phyloP scores from a whole-genome alignment of 2,888 invertebrate species.

The Listrodromus nycthemerus region DNA sequence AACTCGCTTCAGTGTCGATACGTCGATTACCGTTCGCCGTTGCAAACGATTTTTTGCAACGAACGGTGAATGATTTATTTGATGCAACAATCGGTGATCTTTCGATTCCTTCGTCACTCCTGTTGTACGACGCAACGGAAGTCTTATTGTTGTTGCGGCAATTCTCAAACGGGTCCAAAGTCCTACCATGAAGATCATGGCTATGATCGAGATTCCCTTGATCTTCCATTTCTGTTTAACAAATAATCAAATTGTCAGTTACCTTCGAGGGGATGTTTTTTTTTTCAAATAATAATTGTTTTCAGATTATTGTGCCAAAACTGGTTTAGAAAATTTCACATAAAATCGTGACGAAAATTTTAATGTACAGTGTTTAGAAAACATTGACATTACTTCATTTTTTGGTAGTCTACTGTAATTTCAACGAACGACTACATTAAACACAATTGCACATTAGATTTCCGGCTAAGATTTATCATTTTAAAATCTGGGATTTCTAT shows the following conservation, averaged over 20 bases:
- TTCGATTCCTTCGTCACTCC: conserved; percentile 25
- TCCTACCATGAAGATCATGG: conserved; percentile 5
- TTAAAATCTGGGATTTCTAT: too few relatives aligned
- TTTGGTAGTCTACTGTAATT: too few relatives aligned
- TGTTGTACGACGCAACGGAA: background rate
- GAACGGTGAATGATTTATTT: background rate
- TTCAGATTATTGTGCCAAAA: too few relatives aligned
- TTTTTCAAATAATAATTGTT: too few relatives aligned
- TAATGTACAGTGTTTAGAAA: too few relatives aligned
- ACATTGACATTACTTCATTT: too few relatives aligned
- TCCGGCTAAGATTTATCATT: too few relatives aligned
- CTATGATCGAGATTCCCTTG: background rate
- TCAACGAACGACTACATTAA: too few relatives aligned
- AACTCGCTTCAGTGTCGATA: conserved; percentile 11
- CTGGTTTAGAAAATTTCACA: too few relatives aligned
- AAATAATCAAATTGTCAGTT: background rate
- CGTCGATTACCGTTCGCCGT: conserved; percentile 29
- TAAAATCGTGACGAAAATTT: too few relatives aligned
- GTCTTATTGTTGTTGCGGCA: background rate
- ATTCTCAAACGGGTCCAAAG: background rate
- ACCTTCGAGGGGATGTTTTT: background rate
- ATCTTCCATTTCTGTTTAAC: conserved; percentile 27
- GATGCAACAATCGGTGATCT: conserved; percentile 13
- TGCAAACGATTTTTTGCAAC: conserved; percentile 37
- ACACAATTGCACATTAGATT: too few relatives aligned